phyloP scores from a whole-genome alignment of 2,888 invertebrate species.

The Alsophila aescularia region DNA sequence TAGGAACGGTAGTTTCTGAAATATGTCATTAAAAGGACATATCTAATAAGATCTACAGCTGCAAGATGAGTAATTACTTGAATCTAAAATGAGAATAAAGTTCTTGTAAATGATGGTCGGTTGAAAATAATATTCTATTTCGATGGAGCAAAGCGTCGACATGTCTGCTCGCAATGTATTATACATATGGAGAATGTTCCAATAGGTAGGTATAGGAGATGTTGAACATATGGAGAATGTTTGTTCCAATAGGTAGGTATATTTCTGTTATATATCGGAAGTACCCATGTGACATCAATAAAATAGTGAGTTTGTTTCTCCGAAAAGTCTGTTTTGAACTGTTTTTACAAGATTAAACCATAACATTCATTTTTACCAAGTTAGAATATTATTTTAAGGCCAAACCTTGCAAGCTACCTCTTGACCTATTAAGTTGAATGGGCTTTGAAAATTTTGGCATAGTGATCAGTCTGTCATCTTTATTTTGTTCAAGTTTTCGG shows the following conservation, averaged over 20 bases:
- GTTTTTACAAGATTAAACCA: no score
- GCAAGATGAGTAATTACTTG: background rate
- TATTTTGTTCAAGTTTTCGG: no score
- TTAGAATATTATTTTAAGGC: no score
- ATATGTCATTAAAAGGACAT: no score
- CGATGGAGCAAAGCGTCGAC: conserved; percentile 16
- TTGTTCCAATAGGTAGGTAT: background rate
- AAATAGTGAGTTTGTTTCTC: background rate
- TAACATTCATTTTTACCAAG: no score
- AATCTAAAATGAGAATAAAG: background rate
- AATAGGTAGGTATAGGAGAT: background rate
- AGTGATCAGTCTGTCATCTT: no score
- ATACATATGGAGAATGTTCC: background rate
- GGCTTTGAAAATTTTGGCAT: no score
- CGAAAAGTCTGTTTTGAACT: no score
- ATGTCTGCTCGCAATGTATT: conserved; percentile 4
- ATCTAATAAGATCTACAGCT: background rate
- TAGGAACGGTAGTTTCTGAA: no score
- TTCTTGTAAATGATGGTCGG: background rate
- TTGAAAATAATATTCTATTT: conserved; percentile 6
- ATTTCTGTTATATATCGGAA: background rate
- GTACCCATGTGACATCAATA: background rate
- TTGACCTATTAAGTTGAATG: no score
- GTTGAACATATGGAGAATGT: background rate
- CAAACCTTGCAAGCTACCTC: no score